Evolutionary conservation across 2,113 vertebrate species (phyloP).

Genomic region (Pelvicachromis taeniatus): DNA sequence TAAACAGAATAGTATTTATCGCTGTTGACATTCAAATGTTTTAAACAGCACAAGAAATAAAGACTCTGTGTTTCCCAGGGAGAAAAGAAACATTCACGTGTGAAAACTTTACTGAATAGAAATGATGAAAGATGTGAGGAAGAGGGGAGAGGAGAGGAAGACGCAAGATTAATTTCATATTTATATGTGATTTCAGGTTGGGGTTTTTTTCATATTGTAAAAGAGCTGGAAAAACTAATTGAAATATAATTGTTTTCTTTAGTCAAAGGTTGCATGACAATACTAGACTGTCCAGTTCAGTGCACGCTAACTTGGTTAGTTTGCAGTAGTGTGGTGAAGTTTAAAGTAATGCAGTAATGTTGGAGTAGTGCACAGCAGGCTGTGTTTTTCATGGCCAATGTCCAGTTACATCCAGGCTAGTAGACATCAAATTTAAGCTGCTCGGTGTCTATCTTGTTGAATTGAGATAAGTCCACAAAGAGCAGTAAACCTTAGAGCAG

Average conservation of each 20-base stretch:
- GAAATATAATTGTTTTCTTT: not conserved
- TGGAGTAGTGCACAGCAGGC: not conserved
- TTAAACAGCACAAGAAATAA: not conserved
- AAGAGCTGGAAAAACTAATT: not conserved
- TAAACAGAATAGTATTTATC: not conserved
- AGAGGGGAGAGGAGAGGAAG: not conserved
- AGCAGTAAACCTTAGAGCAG: not conserved
- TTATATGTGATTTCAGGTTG: not conserved
- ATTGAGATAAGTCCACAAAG: not conserved
- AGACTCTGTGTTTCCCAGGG: not conserved
- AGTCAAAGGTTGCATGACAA: not conserved
- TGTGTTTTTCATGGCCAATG: not conserved
- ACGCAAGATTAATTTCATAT: not conserved
- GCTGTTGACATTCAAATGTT: not conserved
- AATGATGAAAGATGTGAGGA: not conserved
- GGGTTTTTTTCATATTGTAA: not conserved
- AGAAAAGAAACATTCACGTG: not conserved
- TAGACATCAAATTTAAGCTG: not conserved
- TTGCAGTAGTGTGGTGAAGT: not conserved
- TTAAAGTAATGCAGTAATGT: not conserved
- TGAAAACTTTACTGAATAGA: not conserved
- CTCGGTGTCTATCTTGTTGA: not conserved
- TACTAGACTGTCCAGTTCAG: not conserved
- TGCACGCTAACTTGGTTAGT: not conserved
- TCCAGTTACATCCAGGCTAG: not conserved